Evolutionary conservation across 2,113 vertebrate species (phyloP).

Genomic region (Tyrannus savana): DNA sequence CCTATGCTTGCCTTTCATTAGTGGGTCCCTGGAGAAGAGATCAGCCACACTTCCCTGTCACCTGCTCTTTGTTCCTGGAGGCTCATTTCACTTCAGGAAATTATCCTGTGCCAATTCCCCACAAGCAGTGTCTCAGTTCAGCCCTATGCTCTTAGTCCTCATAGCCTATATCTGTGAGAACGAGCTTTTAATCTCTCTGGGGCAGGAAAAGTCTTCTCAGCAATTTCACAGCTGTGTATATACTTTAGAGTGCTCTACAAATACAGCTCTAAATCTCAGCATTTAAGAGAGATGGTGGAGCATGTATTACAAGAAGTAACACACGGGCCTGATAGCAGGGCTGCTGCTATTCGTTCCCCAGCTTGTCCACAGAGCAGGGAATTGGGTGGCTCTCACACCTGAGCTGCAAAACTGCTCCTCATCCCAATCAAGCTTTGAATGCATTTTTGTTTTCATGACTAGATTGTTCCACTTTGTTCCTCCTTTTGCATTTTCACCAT

Average conservation of each 20-base stretch:
- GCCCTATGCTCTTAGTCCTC: background rate
- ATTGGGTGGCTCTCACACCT: background rate
- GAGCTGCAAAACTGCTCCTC: background rate
- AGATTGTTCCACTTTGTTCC: background rate
- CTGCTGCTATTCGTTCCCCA: background rate
- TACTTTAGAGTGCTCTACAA: constrained; percentile 17
- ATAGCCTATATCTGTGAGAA: constrained; percentile 9
- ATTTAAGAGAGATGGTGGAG: background rate
- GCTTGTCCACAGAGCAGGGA: accelerated
- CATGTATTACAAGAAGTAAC: background rate
- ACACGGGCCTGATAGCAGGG: background rate
- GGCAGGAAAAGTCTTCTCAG: constrained; percentile 45
- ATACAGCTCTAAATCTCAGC: background rate
- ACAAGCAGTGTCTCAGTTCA: background rate
- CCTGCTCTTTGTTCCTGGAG: constrained; percentile 30
- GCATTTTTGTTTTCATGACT: background rate
- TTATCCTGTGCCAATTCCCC: background rate
- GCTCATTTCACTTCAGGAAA: background rate
- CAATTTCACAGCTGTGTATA: constrained; percentile 51
- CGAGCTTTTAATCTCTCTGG: constrained; percentile 30
- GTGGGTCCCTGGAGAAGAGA: constrained; percentile 2
- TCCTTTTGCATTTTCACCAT: background rate
- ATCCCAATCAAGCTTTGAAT: background rate
- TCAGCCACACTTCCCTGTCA: constrained; percentile 24
- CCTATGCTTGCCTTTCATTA: background rate